Base-by-base conservation (phyloP, 2,888 invertebrate species). In the Toxonevra muliebris region DNA sequence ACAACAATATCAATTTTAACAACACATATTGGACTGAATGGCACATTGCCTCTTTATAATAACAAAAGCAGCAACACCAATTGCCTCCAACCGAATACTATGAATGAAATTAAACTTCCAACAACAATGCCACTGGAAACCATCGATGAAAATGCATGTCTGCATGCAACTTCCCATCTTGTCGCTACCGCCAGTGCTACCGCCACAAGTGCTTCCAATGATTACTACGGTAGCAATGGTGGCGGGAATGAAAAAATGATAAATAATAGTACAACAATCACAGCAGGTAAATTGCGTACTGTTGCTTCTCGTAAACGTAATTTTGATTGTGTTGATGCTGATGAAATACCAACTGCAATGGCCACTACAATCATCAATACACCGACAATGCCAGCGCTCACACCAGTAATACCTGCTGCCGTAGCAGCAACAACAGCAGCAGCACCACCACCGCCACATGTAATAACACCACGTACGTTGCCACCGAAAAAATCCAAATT, bases 401-500 rank as follows among this genome's bases (percentile, higher is more conserved):
- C 75, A 65, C 74, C 59, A 69, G 69, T 78, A 10, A 82, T 82
- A 4, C 75, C 83, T 4, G 65, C 59, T 42, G n/a, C 76, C 10
- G n/a, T 69, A 11, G 60, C 61, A 11, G 53, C 45, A 11, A n/a
- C n/a, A 4, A 66, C 59, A 30, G n/a, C 76, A 12, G n/a, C 70
- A 11, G 60, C 61, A 11, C 53, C 45, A 11, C 19, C 52, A 42
- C 65, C 43, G 48, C 66, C 61, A 62, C 78, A 20, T 74, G 79
- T 75, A 66, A 74, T 58, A 69, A 69, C 79, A 11, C 83, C 83
- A 4, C 75, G 82, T n/a, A 82, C 76, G 12, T 69, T 82, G 62
- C 82, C 82, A 61, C 82, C 82, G 30, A 82, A 82, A 59, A 82
- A 82, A 71, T 82, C 83, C 0, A 82, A 82, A 66, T 66, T 82